Evolutionary conservation across 2,888 invertebrate species (phyloP), one percentile per base, ranked within the genome.

Genomic region (Microctonus aethiopoides): DNA sequence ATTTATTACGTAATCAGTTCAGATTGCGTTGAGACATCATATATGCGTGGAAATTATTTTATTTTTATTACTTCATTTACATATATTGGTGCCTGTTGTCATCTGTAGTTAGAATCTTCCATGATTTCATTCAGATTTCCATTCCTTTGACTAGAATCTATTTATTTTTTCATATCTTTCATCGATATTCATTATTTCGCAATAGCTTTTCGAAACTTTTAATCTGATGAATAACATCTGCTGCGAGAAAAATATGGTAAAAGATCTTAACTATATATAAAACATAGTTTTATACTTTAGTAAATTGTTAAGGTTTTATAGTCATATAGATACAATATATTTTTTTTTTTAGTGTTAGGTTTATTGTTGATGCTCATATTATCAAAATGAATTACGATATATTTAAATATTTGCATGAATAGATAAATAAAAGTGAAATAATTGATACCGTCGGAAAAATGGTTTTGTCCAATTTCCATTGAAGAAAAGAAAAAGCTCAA

Each of bases 1-100:
- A 67, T 70, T 67, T 62, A 51, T 72, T 72, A 70, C 71, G 66
- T 71, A 72, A 72, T 69, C 71, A 65, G 70, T 68, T 69, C 41
- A 81, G 11, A 20, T 26, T 39, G 1, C 26, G 51, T 26, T 16
- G 16, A 1, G 9, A 46, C 20, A 16, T 0, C 16, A 20, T 7
- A 46, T 7, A n/a, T n/a, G 7, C 5, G 6, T 7, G 16, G 16
- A 46, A 16, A 16, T 46, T 16, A 16, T 20, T 20, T 46, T 20
- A 46, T 46, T 39, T 46, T n/a, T n/a, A 7, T 46, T 16, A n/a
- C n/a, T n/a, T n/a, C n/a, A n/a, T n/a, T n/a, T n/a, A n/a, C n/a
- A n/a, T n/a, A n/a, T n/a, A n/a, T n/a, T n/a, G n/a, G n/a, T n/a
- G n/a, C n/a, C n/a, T n/a, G n/a, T n/a, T n/a, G n/a, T n/a, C n/a